Evolutionary conservation across 2,113 vertebrate genomes (phyloP).

Genomic region (Pycnonotus jocosus): DNA sequence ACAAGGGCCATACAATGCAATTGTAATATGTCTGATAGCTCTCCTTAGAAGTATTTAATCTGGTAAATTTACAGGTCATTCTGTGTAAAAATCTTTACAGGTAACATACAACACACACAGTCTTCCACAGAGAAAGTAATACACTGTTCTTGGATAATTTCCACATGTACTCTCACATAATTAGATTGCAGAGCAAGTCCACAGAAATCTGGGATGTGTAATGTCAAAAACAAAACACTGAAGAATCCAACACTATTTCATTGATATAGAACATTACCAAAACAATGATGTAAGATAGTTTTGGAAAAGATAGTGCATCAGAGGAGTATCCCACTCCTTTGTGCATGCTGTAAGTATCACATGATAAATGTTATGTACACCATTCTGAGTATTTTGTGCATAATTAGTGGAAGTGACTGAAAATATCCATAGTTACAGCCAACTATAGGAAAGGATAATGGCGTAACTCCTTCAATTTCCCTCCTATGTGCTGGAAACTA

Average conservation of each 20-base stretch:
- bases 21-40: neutral
- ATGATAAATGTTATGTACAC: neutral
- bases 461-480: neutral
- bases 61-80: neutral
- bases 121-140: neutral
- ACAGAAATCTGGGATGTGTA: neutral
- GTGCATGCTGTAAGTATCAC: neutral
- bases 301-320: neutral
- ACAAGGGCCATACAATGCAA: neutral
- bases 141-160: neutral
- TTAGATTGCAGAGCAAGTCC: neutral
- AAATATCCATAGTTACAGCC: neutral
- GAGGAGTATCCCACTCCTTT: neutral
- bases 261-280: neutral
- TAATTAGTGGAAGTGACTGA: neutral
- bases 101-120: neutral
- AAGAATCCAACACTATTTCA: neutral
- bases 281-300: neutral
- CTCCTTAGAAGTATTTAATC: neutral
- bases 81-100: neutral
- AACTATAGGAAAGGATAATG: neutral
- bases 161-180: accelerated
- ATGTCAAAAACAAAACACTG: neutral
- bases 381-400: neutral
- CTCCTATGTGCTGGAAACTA: neutral